phyloP scores from a whole-genome alignment of 2,888 invertebrate genomes.

The Andrena bicolor region DNA sequence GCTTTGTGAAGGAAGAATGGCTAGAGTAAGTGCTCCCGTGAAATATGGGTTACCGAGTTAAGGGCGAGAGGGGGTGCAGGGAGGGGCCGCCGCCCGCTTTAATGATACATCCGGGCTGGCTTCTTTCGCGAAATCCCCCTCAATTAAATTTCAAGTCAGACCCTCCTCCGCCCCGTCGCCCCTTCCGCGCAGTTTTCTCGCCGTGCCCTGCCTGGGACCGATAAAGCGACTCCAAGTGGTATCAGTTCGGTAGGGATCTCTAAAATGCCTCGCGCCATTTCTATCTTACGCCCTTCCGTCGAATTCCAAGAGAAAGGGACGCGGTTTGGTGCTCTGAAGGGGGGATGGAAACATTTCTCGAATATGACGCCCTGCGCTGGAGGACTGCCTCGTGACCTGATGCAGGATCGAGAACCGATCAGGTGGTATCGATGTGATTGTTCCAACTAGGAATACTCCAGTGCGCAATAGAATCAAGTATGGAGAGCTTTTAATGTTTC shows the following conservation, averaged over 20 bases:
- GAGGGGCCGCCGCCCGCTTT: slow-evolving; percentile 72
- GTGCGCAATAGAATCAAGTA: neutral
- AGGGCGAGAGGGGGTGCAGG: slow-evolving; percentile 69
- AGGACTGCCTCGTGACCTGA: slow-evolving; percentile 25
- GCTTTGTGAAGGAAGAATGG: slow-evolving; percentile 83
- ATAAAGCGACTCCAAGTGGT: slow-evolving; percentile 42
- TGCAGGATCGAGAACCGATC: neutral
- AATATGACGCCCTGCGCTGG: slow-evolving; percentile 31
- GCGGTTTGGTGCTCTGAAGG: slow-evolving; percentile 6
- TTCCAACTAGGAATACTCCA: neutral
- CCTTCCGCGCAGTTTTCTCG: neutral
- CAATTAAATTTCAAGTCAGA: slow-evolving; percentile 70
- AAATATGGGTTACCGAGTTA: slow-evolving; percentile 84
- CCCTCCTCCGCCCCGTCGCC: slow-evolving; percentile 17
- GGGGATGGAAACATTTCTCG: slow-evolving; percentile 33
- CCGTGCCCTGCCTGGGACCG: slow-evolving; percentile 5
- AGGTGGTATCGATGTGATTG: neutral
- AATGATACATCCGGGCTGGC: slow-evolving; percentile 79
- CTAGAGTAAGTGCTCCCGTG: slow-evolving; percentile 81
- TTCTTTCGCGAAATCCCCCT: slow-evolving; percentile 73
- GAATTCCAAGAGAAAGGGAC: slow-evolving; percentile 2
- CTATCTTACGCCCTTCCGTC: slow-evolving; percentile 27
- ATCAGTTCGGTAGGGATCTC: slow-evolving; percentile 50
- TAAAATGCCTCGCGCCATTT: slow-evolving; percentile 31
- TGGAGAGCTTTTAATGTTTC: neutral